Base-by-base conservation (phyloP, 2,888 invertebrate genomes). In the Rosalia funebris region DNA sequence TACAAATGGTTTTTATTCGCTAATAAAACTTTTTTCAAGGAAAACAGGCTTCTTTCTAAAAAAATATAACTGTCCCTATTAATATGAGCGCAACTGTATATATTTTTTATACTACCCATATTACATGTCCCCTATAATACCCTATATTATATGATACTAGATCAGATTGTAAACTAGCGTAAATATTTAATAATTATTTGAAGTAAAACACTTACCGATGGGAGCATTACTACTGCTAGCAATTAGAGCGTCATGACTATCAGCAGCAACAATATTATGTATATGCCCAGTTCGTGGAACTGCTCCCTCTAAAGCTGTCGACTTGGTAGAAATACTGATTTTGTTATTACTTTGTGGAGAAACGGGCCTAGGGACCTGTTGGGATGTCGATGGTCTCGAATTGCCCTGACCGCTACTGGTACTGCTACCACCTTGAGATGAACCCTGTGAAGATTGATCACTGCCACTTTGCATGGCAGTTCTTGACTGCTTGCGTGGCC, bases 401-500 rank as follows among this genome's bases (percentile, higher is more conserved):
- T 50, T 57, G 32, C 59, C 58, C 52, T 65, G 68, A 39, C 65
- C 62, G 25, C 57, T 62, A 45, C 53, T 55, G 17, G 47, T 56
- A 15, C 57, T 47, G 44, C 57, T 59, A 37, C 66, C 60, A 41
- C 61, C 62, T 48, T 69, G 69, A 36, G 69, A 66, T 41, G 69
- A 65, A 55, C 69, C 65, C 67, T 71, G 76, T 36, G 76, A 78
- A 36, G 80, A 76, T 56, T 81, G 81, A 56, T 78, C 80, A 25
- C 62, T 67, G 57, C 63, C 55, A 46, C 62, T 60, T 20, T 67
- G 68, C 31, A 56, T 32, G 11, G 57, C 56, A 63, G 68, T 71
- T 58, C 76, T 74, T 60, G 77, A 77, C 66, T 78, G 79, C 63
- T 80, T 81, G 17, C 81, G 74, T 25, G 77, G 76, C 58, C 81